Percentiles rank a stretch among this genome's conserved stretches.
Evolutionary conservation across 53 echinoderm and acorn worm species (phyloP).

Genomic region (Holothuria leucospilota): DNA sequence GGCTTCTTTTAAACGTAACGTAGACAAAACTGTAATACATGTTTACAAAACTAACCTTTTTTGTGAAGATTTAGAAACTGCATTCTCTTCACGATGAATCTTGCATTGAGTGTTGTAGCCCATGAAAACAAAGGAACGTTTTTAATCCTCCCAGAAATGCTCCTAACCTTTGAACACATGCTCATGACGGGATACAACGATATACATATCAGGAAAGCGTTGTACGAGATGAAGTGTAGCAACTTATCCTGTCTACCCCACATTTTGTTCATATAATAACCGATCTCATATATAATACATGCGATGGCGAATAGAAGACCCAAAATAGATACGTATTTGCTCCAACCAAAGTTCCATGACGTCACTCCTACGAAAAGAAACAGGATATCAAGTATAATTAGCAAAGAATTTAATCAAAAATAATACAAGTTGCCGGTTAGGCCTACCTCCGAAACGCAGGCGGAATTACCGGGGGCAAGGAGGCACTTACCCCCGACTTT

Average conservation of each 20-base stretch:
- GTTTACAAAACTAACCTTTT: neutral
- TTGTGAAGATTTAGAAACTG: slow-evolving; percentile 24
- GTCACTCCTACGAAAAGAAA: slow-evolving; percentile 3
- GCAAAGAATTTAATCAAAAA: no score
- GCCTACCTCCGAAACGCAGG: no score
- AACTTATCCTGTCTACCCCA: slow-evolving; percentile 26
- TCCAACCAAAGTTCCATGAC: slow-evolving; percentile 16
- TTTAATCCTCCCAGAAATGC: neutral
- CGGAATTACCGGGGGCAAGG: no score
- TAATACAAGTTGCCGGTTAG: no score
- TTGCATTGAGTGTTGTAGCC: slow-evolving; percentile 15
- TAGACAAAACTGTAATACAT: no score
- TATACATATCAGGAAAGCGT: slow-evolving; percentile 16
- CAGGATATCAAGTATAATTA: no score
- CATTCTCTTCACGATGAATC: slow-evolving; percentile 32
- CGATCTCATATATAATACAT: slow-evolving; percentile 26
- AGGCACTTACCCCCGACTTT: no score
- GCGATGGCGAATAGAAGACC: neutral
- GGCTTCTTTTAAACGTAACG: no score
- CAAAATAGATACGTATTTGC: neutral
- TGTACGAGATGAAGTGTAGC: slow-evolving; percentile 37
- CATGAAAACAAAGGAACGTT: slow-evolving; percentile 13
- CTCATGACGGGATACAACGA: slow-evolving; percentile 21
- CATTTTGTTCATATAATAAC: slow-evolving; percentile 24
- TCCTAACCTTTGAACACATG: slow-evolving; percentile 22